These are phyloP conservation scores for Acyrthosiphon pisum DNA, from an alignment of 1,140 invertebrate genomes.

Conservation along the genomic window DNA sequence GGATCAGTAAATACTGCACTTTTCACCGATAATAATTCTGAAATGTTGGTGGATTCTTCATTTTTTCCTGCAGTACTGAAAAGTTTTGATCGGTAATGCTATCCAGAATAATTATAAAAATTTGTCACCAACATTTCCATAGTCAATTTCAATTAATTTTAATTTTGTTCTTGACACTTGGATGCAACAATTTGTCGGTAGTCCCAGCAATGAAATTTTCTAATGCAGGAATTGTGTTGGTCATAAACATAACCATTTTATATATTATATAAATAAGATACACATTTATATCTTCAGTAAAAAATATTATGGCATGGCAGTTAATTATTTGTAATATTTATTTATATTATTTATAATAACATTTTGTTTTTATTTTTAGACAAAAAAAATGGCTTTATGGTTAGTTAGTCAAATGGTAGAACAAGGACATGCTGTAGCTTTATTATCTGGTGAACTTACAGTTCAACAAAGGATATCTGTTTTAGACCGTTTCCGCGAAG, in stretches of 20 bases:
- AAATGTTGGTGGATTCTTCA: constrained; percentile 67
- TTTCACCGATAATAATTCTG: constrained; percentile 85
- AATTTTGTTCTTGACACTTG: constrained; percentile 70
- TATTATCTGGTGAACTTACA: constrained; percentile 89
- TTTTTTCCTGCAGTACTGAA: constrained; percentile 78
- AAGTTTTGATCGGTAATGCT: constrained; percentile 96
- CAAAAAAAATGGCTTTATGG: constrained; percentile 88
- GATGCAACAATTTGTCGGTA: constrained; percentile 81
- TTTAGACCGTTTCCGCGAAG: constrained; percentile 90
- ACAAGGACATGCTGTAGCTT: constrained; percentile 92
- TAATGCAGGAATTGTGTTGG: too few species aligned
- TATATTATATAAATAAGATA: too few species aligned
- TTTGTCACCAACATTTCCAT: constrained; percentile 84
- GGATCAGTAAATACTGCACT: constrained; percentile 97
- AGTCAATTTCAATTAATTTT: constrained; percentile 84
- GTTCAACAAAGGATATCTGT: constrained; percentile 92
- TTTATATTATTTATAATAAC: background rate
- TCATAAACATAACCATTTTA: too few species aligned
- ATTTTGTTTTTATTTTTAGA: constrained; percentile 67
- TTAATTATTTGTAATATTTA: too few species aligned
- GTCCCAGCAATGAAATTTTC: constrained; percentile 98
- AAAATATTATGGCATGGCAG: background rate
- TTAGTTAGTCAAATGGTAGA: constrained; percentile 85
- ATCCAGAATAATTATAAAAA: constrained; percentile 98
- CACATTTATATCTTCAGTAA: background rate